Evolutionary conservation across 2,797 vertebrate species (phyloP).

Genomic region (Otus scops): DNA sequence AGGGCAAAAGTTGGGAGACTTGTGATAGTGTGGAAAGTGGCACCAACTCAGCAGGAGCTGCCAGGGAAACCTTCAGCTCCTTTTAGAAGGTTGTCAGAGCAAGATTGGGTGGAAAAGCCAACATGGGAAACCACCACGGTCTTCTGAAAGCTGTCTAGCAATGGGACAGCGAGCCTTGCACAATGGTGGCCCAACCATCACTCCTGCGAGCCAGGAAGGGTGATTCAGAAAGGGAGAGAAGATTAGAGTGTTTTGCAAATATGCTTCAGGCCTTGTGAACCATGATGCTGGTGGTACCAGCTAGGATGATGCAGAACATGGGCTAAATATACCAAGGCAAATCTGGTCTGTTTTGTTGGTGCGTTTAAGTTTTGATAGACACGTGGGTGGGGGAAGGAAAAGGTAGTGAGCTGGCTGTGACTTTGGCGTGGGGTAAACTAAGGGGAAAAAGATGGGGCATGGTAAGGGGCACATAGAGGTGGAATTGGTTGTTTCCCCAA

Average conservation of each 20-base stretch:
- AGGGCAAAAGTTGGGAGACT: neutral
- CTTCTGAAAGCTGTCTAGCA: neutral
- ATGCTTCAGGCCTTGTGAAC: neutral
- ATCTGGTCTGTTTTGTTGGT: neutral
- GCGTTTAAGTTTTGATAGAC: neutral
- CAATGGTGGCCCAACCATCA: fast-evolving
- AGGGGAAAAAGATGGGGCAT: too few relatives aligned
- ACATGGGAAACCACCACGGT: fast-evolving
- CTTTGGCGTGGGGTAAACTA: neutral
- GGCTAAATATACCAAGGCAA: neutral
- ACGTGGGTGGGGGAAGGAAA: neutral
- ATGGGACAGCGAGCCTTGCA: neutral
- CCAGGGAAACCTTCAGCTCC: neutral
- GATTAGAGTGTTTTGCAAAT: neutral
- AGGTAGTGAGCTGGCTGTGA: neutral
- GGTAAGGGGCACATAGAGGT: neutral
- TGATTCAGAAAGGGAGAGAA: neutral
- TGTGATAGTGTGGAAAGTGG: fast-evolving
- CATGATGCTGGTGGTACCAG: neutral
- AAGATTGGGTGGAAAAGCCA: neutral
- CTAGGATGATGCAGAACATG: neutral
- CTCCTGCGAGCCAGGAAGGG: neutral
- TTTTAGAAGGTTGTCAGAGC: neutral
- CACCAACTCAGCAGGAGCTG: neutral
- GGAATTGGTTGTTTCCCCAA: neutral